A percentile compares a stretch with the other conserved stretches of the same genome.
These are phyloP conservation scores for Spisula subtruncata DNA, from an alignment of 2,888 invertebrate genomes.

Conservation along the genomic window DNA sequence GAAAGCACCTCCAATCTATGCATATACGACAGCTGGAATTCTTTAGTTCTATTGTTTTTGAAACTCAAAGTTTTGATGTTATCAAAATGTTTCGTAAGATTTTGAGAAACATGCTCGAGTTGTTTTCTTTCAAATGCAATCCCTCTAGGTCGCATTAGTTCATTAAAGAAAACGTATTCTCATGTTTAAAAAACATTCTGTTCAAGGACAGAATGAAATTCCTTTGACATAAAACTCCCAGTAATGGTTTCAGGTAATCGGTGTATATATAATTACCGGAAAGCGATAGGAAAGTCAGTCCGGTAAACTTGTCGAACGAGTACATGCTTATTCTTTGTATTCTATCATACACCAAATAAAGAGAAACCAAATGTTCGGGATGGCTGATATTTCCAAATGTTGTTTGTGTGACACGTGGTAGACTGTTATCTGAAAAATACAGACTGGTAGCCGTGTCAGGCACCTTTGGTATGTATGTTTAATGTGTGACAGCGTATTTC, in stretches of 20 bases:
- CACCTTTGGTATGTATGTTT: slow-evolving; percentile 5
- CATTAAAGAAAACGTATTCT: slow-evolving; percentile 10
- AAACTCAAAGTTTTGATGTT: neutral
- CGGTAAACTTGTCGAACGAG: too few relatives aligned
- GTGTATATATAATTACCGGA: neutral
- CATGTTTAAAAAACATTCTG: neutral
- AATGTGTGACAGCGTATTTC: neutral
- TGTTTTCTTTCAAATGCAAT: neutral
- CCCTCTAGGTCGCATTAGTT: neutral
- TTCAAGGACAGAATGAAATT: neutral
- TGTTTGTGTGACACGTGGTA: neutral
- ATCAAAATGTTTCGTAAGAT: neutral
- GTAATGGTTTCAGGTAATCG: neutral
- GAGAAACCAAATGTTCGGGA: neutral
- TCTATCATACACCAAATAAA: neutral
- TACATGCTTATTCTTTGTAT: neutral
- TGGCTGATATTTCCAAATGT: slow-evolving; percentile 3
- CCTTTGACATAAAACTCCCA: neutral
- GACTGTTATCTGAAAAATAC: neutral
- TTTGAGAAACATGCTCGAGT: neutral
- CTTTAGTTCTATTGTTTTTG: neutral
- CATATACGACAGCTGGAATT: neutral
- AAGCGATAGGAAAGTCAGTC: neutral
- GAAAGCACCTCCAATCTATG: neutral
- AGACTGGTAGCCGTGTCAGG: neutral